Evolutionary conservation across 2,113 vertebrate genomes (phyloP).

Genomic region (Crotalus helleri): DNA sequence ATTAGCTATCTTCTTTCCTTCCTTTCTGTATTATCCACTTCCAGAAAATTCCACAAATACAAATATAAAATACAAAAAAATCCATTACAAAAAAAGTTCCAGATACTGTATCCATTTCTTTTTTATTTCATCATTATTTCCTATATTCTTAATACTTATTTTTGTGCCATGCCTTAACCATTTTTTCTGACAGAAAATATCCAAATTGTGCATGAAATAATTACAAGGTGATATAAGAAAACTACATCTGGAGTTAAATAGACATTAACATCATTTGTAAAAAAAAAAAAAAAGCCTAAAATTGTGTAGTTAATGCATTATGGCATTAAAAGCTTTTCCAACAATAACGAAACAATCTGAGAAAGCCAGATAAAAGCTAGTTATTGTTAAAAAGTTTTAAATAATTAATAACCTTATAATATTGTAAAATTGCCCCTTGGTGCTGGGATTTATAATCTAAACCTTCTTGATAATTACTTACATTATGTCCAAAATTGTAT

Average conservation of each 20-base stretch:
- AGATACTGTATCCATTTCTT: neutral
- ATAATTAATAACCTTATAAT: neutral
- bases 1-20: neutral
- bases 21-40: neutral
- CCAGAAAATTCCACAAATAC: neutral
- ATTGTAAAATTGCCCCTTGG: neutral
- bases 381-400: neutral
- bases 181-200: neutral
- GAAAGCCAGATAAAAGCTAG: neutral
- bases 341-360: neutral
- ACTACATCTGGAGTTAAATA: neutral
- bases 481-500: neutral
- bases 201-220: neutral
- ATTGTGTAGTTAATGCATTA: neutral
- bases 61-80: neutral
- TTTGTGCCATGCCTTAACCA: neutral
- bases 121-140: neutral
- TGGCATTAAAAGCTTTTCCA: neutral
- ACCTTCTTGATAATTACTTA: neutral
- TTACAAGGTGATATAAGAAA: neutral
- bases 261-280: neutral
- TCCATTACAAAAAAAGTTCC: neutral
- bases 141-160: neutral
- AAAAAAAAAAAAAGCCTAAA: neutral
- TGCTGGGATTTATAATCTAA: neutral